Evolutionary conservation across 2,797 vertebrate genomes (phyloP), one percentile per base, ranked within the genome.

Genomic region (Esox masquinongy): DNA sequence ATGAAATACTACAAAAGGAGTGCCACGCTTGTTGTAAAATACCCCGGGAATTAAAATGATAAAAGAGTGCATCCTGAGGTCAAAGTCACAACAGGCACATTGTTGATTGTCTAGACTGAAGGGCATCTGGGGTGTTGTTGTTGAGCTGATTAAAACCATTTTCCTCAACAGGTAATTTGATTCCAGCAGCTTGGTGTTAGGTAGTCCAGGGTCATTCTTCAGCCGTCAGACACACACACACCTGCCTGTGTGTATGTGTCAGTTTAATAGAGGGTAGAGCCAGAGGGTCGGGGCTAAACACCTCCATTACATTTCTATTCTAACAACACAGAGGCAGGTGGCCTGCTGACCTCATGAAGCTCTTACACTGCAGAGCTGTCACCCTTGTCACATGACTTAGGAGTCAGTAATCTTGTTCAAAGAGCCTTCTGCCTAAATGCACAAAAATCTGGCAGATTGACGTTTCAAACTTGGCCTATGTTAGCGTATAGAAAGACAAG

Each of bases 111-210:
- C 49, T 50, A 50, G 68, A 49, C 47, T 50, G 36, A 70, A 34
- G 63, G 22, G 68, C 22, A 70, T 22, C n/a, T 50, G 19, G 22
- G 53, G 22, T 43, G 53, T 47, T 88, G 79, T 82, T 79, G 85
- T 88, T 80, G 0, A 83, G 83, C 74, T 84, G 83, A 86, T 87
- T 86, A 79, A 87, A 84, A 88, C 78, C 72, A 73, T 86, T 85
- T 88, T 85, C 87, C 83, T 82, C 83, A 79, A 73, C 73, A 86
- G 77, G 82, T 90, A 87, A 92, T 91, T 89, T 89, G 80, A 88
- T 89, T 91, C 82, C 84, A 82, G 59, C 80, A 86, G 86, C 86
- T 87, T 74, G 74, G 36, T 87, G 82, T 82, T 79, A 47, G 83
- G 68, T 84, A 78, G 79, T 85, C 87, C 84, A 76, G 86, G 89